phyloP scores from a whole-genome alignment of 2,797 vertebrate genomes.

The Periparus ater region DNA sequence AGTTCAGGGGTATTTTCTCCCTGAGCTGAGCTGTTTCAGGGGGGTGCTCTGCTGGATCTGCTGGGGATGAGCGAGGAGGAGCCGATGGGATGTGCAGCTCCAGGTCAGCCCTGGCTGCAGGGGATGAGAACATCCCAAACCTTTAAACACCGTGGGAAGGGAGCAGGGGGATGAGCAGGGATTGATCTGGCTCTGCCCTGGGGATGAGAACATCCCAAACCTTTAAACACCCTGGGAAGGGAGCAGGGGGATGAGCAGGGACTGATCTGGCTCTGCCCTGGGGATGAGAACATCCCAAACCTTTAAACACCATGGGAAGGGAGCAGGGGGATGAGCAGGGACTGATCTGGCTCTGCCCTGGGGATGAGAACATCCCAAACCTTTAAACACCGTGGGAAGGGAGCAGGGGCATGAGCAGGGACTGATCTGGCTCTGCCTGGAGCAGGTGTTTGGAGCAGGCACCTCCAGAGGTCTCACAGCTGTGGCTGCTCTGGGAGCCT shows the following conservation, averaged over 20 bases:
- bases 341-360: not conserved
- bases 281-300: not conserved
- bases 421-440: not conserved
- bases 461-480: not conserved
- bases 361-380: not conserved
- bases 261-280: not conserved
- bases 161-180: not conserved
- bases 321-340: not conserved
- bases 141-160: fast-evolving
- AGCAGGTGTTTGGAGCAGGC: not conserved
- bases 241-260: not conserved
- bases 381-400: fast-evolving
- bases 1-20: fast-evolving
- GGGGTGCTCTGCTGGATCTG: not conserved
- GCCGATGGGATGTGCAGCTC: not conserved
- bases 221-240: fast-evolving
- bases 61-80: not conserved
- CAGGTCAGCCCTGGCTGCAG: not conserved
- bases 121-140: not conserved
- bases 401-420: not conserved
- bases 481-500: not conserved
- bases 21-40: no score
- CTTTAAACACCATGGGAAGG: fast-evolving
- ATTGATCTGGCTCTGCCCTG: not conserved
- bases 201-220: not conserved